A percentile compares a stretch with the other conserved stretches of the same genome.
Evolutionary conservation across 2,888 invertebrate species (phyloP).

Genomic region (Muschampia plurimacula): DNA sequence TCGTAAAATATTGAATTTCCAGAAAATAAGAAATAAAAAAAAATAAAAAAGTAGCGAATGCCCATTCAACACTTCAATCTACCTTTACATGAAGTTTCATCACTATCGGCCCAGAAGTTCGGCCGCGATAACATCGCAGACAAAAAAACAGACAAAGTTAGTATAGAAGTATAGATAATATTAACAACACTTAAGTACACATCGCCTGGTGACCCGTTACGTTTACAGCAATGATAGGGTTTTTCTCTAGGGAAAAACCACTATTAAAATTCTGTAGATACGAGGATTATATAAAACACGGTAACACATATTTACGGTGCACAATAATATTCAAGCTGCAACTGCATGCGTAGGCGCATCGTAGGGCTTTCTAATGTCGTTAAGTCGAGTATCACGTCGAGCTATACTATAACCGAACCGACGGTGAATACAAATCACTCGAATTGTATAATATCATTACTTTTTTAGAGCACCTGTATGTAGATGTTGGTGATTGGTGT

Average conservation of each 20-base stretch:
- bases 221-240: not conserved
- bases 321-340: constrained; percentile 19
- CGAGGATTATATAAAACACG: constrained; percentile 23
- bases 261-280: not conserved
- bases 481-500: not conserved
- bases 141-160: too few relatives aligned
- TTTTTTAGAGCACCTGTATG: not conserved
- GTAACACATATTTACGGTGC: constrained; percentile 16
- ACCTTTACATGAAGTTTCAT: too few relatives aligned
- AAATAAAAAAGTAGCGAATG: too few relatives aligned
- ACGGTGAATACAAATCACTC: constrained; percentile 11
- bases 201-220: too few relatives aligned
- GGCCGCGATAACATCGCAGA: too few relatives aligned
- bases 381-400: constrained; percentile 3
- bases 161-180: too few relatives aligned
- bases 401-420: not conserved
- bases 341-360: not conserved
- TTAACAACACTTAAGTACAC: not conserved
- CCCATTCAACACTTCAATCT: too few relatives aligned
- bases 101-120: too few relatives aligned
- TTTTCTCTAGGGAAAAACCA: constrained; percentile 3
- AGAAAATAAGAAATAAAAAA: too few relatives aligned
- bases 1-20: too few relatives aligned
- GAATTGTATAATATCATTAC: too few relatives aligned
- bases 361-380: constrained; percentile 33